phyloP scores from a whole-genome alignment of 1,140 invertebrate genomes.

The Papilio polyxenes region DNA sequence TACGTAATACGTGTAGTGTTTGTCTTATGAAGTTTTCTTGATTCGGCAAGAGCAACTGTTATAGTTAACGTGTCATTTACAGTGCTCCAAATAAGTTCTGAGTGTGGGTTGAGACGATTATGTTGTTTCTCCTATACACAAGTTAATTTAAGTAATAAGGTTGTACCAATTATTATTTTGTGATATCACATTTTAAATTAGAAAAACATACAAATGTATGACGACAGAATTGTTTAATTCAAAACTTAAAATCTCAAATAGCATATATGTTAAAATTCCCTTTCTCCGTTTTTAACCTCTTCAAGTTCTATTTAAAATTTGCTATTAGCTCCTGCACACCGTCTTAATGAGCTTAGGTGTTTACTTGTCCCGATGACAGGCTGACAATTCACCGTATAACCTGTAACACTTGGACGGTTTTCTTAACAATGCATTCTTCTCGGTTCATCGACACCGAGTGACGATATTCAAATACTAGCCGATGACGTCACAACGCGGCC shows the following conservation, averaged over 20 bases:
- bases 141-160: neutral
- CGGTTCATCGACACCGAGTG: slow-evolving; percentile 57
- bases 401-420: slow-evolving; percentile 18
- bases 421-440: slow-evolving; percentile 43
- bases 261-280: neutral
- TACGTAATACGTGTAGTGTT: slow-evolving; percentile 1
- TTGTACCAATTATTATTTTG: neutral
- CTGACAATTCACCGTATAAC: slow-evolving; percentile 5
- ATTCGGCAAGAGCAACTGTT: neutral
- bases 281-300: no score
- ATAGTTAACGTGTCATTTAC: neutral
- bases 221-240: neutral
- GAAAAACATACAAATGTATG: neutral
- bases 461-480: slow-evolving; percentile 55
- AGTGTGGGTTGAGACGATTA: neutral
- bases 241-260: neutral
- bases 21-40: neutral
- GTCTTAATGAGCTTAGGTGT: neutral
- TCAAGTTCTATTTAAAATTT: no score
- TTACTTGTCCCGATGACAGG: neutral
- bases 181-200: neutral
- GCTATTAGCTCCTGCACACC: neutral
- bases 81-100: neutral
- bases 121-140: neutral
- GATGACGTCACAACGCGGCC: slow-evolving; percentile 51